A percentile compares a stretch with the other conserved stretches of the same genome.
These are phyloP conservation scores for Fregata magnificens DNA, from an alignment of 2,113 vertebrate species.

Conservation along the genomic window DNA sequence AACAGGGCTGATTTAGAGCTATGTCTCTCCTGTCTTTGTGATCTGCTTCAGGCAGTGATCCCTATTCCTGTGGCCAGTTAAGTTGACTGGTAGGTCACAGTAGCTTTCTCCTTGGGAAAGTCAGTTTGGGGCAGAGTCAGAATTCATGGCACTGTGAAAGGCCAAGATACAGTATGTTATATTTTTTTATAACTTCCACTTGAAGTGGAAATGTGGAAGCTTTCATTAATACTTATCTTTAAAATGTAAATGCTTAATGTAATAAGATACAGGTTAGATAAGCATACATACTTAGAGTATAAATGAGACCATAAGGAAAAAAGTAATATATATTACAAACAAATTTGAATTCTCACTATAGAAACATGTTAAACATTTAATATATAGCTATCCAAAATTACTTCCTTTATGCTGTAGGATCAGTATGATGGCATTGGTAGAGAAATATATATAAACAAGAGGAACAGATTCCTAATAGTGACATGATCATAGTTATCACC, in stretches of 20 bases:
- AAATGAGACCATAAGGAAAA: not conserved
- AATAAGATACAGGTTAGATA: not conserved
- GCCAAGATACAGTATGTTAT: not conserved
- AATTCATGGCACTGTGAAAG: not conserved
- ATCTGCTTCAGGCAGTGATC: not conserved
- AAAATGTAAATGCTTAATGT: not conserved
- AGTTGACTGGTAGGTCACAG: not conserved
- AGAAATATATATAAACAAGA: not conserved
- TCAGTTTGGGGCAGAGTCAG: not conserved
- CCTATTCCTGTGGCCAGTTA: not conserved
- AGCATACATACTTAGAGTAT: not conserved
- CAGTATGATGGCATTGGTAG: not conserved
- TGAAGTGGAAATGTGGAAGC: not conserved
- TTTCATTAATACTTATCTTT: not conserved
- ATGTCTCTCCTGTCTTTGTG: not conserved
- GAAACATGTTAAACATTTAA: not conserved
- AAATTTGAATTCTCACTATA: not conserved
- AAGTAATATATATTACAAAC: not conserved
- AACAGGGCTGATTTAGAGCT: not conserved
- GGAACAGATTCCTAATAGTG: not conserved
- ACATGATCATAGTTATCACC: not conserved
- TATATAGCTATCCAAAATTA: not conserved
- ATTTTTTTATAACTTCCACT: not conserved
- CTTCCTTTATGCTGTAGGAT: not conserved
- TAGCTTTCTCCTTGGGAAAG: not conserved